Percentiles rank a stretch among this genome's conserved stretches.
Evolutionary conservation across 2,113 vertebrate species (phyloP).

Genomic region (Perca flavescens): DNA sequence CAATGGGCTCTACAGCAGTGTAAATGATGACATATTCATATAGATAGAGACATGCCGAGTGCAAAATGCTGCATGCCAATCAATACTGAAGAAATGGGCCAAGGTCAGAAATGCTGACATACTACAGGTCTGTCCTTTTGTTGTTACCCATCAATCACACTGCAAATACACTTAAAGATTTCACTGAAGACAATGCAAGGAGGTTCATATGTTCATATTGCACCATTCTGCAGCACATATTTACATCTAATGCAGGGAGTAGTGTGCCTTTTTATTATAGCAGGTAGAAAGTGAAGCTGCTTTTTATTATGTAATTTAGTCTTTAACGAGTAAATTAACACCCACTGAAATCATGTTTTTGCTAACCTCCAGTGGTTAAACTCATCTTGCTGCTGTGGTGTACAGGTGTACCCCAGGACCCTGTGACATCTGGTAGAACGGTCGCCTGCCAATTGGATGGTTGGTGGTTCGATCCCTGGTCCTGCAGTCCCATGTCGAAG

Average conservation of each 20-base stretch:
- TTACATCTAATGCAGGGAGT: background rate
- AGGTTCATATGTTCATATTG: background rate
- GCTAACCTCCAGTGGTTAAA: background rate
- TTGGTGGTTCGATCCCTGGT: too few species aligned
- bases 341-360: background rate
- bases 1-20: slow-evolving; percentile 46
- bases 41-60: slow-evolving; percentile 17
- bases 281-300: background rate
- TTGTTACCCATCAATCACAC: slow-evolving; percentile 20
- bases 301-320: background rate
- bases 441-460: too few species aligned
- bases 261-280: background rate
- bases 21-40: slow-evolving; percentile 47
- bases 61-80: slow-evolving; percentile 58
- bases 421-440: too few species aligned
- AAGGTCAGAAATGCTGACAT: slow-evolving; percentile 34
- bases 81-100: slow-evolving; percentile 49
- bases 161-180: background rate
- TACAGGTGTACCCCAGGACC: too few species aligned
- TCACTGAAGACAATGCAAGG: background rate
- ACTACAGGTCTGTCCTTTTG: background rate
- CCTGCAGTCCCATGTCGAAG: too few species aligned
- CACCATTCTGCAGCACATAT: background rate
- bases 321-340: background rate
- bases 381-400: too few species aligned